Evolutionary conservation across 2,113 vertebrate genomes (phyloP).

Genomic region (Channa argus): DNA sequence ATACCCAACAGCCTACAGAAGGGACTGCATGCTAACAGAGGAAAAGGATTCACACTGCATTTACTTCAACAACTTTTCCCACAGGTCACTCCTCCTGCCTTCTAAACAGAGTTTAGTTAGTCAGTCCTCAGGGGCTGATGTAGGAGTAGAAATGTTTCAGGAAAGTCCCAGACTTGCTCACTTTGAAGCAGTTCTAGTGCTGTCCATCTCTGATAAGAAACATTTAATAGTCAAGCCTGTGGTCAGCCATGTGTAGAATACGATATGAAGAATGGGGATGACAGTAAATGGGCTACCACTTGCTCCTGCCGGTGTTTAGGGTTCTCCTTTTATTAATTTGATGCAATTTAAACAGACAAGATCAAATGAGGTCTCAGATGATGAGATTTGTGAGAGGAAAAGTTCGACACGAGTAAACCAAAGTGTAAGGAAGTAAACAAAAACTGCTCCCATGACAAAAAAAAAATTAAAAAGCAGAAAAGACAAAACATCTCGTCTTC

Average conservation of each 20-base stretch:
- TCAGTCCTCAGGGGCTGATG: slow-evolving; percentile 35
- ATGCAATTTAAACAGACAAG: too few species aligned
- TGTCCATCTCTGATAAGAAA: slow-evolving; percentile 44
- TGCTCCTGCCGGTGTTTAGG: not conserved
- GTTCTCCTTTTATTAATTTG: not conserved
- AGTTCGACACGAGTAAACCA: slow-evolving; percentile 5
- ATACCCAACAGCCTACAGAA: slow-evolving; percentile 59
- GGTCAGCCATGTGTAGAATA: slow-evolving; percentile 23
- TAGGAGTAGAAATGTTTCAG: slow-evolving; percentile 39
- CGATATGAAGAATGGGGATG: not conserved
- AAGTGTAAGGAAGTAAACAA: slow-evolving; percentile 26
- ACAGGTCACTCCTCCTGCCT: slow-evolving; percentile 53
- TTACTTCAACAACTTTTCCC: slow-evolving; percentile 55
- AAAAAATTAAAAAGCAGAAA: not conserved
- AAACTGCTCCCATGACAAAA: slow-evolving; percentile 32
- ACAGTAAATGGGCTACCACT: not conserved
- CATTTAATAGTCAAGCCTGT: slow-evolving; percentile 28
- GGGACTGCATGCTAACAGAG: slow-evolving; percentile 62
- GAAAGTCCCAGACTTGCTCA: slow-evolving; percentile 24
- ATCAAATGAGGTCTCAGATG: not conserved
- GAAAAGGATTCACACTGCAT: slow-evolving; percentile 65
- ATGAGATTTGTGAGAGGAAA: not conserved
- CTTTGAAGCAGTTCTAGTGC: slow-evolving; percentile 40
- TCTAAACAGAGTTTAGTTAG: slow-evolving; percentile 56
- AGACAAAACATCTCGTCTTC: slow-evolving; percentile 42